A percentile compares a stretch with the other conserved stretches of the same genome.
Conservation (phyloP, 1,140 invertebrate genomes). For the Drosophila funebris region DNA sequence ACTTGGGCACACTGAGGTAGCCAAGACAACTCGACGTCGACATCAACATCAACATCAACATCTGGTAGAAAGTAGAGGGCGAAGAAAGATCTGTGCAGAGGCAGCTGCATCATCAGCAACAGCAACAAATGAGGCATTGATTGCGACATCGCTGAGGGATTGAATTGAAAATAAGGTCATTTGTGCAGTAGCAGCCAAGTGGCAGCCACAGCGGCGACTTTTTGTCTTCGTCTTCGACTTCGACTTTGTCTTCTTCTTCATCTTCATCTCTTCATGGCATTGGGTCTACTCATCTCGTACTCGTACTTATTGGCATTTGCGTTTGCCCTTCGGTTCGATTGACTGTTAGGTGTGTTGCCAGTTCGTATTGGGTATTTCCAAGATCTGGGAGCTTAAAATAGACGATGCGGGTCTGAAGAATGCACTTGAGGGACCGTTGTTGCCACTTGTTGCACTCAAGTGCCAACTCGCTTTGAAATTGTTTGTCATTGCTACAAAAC, state of each 20-base stretch:
- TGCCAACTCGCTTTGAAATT: constrained; percentile 48
- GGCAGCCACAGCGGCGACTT: constrained; percentile 30
- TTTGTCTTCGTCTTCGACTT: constrained; percentile 21
- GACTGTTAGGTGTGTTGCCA: constrained; percentile 24
- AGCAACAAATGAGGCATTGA: constrained; percentile 9
- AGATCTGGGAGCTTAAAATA: constrained; percentile 59
- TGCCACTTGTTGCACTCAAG: constrained; percentile 80
- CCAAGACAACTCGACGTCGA: constrained; percentile 38
- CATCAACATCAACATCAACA: background rate
- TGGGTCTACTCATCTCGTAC: background rate
- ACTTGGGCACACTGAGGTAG: constrained; percentile 66
- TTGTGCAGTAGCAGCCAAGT: constrained; percentile 66
- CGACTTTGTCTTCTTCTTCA: background rate
- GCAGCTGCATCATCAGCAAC: too few relatives aligned
- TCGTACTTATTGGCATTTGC: constrained; percentile 55
- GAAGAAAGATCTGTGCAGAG: constrained; percentile 29
- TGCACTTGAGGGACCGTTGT: constrained; percentile 57
- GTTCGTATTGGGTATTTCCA: constrained; percentile 52
- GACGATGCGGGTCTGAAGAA: constrained; percentile 53
- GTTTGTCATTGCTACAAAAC: constrained; percentile 47
- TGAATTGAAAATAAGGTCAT: constrained; percentile 60
- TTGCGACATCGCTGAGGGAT: constrained; percentile 39
- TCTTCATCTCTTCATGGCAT: constrained; percentile 21
- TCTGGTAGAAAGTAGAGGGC: constrained; percentile 14
- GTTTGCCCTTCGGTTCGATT: constrained; percentile 65